Conservation (phyloP, 2,888 invertebrate genomes). For the Nomada ruficornis region DNA sequence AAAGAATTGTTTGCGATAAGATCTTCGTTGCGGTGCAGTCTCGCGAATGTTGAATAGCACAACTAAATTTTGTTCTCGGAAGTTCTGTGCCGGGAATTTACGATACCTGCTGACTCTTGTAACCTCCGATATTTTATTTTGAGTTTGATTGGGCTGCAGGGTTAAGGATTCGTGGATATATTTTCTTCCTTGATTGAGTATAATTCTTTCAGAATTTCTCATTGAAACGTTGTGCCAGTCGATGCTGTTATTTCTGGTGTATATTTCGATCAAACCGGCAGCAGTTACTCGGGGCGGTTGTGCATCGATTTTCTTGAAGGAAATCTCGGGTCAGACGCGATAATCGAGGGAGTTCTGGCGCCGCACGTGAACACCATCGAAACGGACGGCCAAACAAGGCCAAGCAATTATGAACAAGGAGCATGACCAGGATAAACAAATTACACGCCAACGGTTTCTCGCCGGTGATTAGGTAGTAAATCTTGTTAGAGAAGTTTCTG, state of each 20-base stretch:
- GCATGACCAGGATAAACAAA: slow-evolving; percentile 82
- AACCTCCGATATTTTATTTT: no score
- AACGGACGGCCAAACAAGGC: slow-evolving; percentile 47
- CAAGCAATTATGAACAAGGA: slow-evolving; percentile 73
- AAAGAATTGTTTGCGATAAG: no score
- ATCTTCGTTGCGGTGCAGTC: no score
- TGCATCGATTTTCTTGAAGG: slow-evolving; percentile 52
- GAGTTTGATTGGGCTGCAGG: no score
- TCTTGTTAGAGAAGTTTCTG: slow-evolving; percentile 80
- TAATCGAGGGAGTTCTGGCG: slow-evolving; percentile 66
- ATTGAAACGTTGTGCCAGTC: not conserved
- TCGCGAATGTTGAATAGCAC: no score
- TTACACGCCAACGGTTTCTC: slow-evolving; percentile 82
- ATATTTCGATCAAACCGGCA: slow-evolving; percentile 1
- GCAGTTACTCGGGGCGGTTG: slow-evolving; percentile 8
- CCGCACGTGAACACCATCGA: slow-evolving; percentile 53
- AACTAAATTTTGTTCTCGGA: no score
- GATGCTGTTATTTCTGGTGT: not conserved
- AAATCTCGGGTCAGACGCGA: slow-evolving; percentile 60
- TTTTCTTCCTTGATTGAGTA: no score
- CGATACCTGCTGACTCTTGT: no score
- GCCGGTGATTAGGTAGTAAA: slow-evolving; percentile 81
- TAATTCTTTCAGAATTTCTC: not conserved
- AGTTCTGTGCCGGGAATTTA: no score
- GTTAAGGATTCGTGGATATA: no score